Base-by-base conservation (phyloP, 2,113 vertebrate species). In the Python bivittatus region DNA sequence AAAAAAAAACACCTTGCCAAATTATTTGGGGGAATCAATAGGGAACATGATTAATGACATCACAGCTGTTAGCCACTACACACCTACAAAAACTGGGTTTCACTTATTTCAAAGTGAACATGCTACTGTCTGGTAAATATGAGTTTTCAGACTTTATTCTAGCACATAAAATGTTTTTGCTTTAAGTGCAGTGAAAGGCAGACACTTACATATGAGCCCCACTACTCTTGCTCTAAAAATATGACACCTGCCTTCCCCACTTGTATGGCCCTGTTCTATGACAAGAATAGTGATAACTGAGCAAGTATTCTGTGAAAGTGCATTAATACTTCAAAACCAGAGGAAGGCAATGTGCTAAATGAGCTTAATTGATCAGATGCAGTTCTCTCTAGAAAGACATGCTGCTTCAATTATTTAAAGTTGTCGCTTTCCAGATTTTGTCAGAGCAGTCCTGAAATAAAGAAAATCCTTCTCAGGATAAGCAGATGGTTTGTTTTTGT, bases 401-500 rank as follows among this genome's bases (percentile, higher is more conserved):
- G 5, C 53, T 83, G 29, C 22, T 89, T 72, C 88, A 33, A 1
- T n/a, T n/a, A n/a, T n/a, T 90, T 33, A 83, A 29, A 38, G 11
- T 48, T 52, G 44, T 33, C n/a, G 11, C 27, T 68, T 17, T 52
- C 61, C 61, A 52, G 27, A 89, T 86, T 90, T 91, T 91, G 42
- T 27, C 42, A 64, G 10, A 27, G 29, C 17, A 33, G 1, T 85
- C 57, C 42, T 52, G 64, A 61, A 52, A 84, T 85, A 91, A 64
- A 29, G 60, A 91, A 23, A 27, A 44, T 61, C 42, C 58, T 42
- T 91, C 22, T 61, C 42, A 60, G 79, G 27, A 85, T 29, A 23
- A 91, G 89, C 89, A 84, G 79, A 60, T 85, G 38, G 58, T 38
- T 33, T n/a, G n/a, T n/a, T n/a, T n/a, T n/a, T n/a, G n/a, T n/a